Evolutionary conservation across 2,888 invertebrate species (phyloP).

Genomic region (Anthrax anthrax): DNA sequence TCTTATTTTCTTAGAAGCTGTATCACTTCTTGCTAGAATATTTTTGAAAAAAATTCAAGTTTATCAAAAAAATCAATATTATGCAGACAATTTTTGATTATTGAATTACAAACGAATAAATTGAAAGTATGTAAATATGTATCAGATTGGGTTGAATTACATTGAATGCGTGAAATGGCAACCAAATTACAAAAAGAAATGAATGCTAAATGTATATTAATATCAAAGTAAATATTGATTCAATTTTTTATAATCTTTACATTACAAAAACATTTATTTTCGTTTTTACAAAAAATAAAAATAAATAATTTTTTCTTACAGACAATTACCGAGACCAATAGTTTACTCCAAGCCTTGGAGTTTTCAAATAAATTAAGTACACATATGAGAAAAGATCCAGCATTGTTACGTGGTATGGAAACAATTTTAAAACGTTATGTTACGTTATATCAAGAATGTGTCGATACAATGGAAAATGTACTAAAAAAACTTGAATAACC

Average conservation of each 20-base stretch:
- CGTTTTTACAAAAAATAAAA: too few species aligned
- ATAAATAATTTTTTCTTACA: too few species aligned
- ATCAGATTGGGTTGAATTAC: constrained; percentile 74
- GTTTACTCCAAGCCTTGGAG: constrained; percentile 80
- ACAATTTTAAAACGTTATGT: constrained; percentile 77
- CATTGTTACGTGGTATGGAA: constrained; percentile 66
- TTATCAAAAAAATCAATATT: constrained; percentile 75
- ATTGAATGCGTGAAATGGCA: constrained; percentile 49
- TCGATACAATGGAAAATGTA: constrained; percentile 69
- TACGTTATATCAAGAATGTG: constrained; percentile 84
- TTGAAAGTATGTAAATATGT: constrained; percentile 68
- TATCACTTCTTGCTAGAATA: constrained; percentile 84
- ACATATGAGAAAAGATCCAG: constrained; percentile 58
- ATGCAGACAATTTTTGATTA: constrained; percentile 84
- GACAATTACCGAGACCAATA: constrained; percentile 83
- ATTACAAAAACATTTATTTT: too few species aligned
- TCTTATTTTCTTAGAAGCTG: constrained; percentile 47
- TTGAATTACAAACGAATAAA: constrained; percentile 87
- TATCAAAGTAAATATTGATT: too few species aligned
- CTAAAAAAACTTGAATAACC: constrained; percentile 88
- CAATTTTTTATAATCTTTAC: too few species aligned
- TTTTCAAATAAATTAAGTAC: constrained; percentile 69
- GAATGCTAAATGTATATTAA: constrained; percentile 42
- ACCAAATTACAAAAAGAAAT: constrained; percentile 60
- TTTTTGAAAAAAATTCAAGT: constrained; percentile 85